Evolutionary conservation across 1,140 invertebrate species (phyloP), one percentile per base, ranked within the genome.

Genomic region (Ooceraea biroi): DNA sequence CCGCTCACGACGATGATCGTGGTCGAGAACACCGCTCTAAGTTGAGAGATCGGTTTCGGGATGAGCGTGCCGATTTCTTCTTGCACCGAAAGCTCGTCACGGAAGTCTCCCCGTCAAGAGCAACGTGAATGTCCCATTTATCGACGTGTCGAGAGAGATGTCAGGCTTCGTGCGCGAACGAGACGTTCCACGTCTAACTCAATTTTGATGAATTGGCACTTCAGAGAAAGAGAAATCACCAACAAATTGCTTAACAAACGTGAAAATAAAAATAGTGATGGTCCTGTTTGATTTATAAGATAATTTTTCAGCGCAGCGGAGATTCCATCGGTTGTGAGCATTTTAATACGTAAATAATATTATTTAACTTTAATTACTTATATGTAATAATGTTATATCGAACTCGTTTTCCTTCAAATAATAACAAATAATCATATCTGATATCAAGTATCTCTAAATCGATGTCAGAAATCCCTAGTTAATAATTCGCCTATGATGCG

Each of bases 31-130:
- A n/a, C 36, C 50, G 65, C 22, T 77, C 14, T 19, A 57, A 69
- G 66, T 14, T 30, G 65, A 46, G 36, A 71, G 17, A 46, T 69
- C 41, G 52, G 50, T 78, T 71, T 69, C 76, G 17, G 22, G 14
- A 22, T 48, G 14, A 41, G 11, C 14, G 46, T 36, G 36, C 36
- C 36, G 61, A 36, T 44, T 80, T 71, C 36, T 48, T 25, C 41
- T 44, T 36, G 30, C 10, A 14, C 12, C 14, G 36, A 78, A 60
- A 44, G 19, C 48, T 69, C 63, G 50, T 57, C 65, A 30, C 36
- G 36, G 12, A 44, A 57, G 11, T 58, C 12, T 58, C 25, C 36
- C 50, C 14, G 65, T 57, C 11, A 41, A 48, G 19, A 55, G 27
- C 25, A 11, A 78, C 11, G 41, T 44, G 48, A 17, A 27, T 57